These are phyloP conservation scores for Meles meles DNA, from an alignment of 2,113 vertebrate genomes.

Conservation along the genomic window DNA sequence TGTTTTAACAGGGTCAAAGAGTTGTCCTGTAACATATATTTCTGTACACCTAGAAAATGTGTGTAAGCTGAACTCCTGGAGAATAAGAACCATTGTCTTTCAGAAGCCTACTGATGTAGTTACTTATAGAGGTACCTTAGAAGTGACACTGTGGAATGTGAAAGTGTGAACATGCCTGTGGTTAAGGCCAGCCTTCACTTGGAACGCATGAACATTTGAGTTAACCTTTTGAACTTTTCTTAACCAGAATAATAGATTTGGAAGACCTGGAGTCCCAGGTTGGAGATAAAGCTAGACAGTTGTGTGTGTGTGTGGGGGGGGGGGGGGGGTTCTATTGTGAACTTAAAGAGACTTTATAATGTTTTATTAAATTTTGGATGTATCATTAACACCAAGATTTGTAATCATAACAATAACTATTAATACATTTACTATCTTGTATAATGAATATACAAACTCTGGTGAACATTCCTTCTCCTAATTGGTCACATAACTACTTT, in stretches of 20 bases:
- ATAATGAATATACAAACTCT: neutral
- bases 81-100: neutral
- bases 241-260: neutral
- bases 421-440: neutral
- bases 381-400: neutral
- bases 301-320: neutral
- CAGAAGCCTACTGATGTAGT: neutral
- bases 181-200: neutral
- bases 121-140: neutral
- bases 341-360: neutral
- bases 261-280: neutral
- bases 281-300: neutral
- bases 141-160: neutral
- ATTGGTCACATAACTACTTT: neutral
- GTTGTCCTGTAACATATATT: neutral
- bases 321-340: no score
- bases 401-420: neutral
- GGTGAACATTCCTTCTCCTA: neutral
- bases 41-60: neutral
- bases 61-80: neutral
- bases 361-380: neutral
- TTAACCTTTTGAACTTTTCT: neutral
- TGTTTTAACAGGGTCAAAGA: neutral
- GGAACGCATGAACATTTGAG: neutral
- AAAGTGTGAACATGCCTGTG: neutral